Conservation (phyloP, 1,140 invertebrate species). For the Drosophila ananassae region DNA sequence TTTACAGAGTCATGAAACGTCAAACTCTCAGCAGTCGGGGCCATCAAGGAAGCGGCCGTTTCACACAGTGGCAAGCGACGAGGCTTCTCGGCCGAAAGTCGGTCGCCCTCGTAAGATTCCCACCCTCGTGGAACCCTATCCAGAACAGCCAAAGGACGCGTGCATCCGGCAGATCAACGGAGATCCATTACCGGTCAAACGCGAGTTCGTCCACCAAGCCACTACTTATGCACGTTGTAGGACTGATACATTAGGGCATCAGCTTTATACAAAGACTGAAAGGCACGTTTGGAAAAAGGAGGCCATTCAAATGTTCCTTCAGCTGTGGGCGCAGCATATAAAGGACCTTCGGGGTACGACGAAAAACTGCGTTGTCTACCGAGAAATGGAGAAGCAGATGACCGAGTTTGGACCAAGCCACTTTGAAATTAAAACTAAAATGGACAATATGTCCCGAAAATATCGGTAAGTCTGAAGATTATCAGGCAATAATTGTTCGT, state of each 20-base stretch:
- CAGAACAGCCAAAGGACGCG: constrained; percentile 13
- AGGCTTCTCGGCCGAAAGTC: background rate
- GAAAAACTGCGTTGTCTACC: constrained; percentile 43
- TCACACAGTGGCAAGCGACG: constrained; percentile 6
- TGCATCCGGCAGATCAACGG: constrained; percentile 29
- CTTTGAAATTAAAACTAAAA: constrained; percentile 56
- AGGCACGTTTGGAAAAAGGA: constrained; percentile 56
- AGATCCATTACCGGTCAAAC: background rate
- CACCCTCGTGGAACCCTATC: background rate
- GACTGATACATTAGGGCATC: constrained; percentile 5
- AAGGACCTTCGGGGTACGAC: constrained; percentile 22
- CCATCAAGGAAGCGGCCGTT: constrained; percentile 6
- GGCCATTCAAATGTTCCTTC: constrained; percentile 47
- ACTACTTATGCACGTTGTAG: background rate
- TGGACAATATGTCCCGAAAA: constrained; percentile 62
- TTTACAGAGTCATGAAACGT: background rate
- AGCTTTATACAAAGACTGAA: constrained; percentile 24
- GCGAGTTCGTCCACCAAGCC: no score
- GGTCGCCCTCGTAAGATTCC: background rate
- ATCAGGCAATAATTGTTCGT: background rate
- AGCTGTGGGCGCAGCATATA: constrained; percentile 51
- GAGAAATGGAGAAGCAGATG: constrained; percentile 45
- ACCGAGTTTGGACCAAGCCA: constrained; percentile 42
- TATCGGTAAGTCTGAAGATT: constrained; percentile 34
- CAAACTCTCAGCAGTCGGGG: background rate